phyloP scores from a whole-genome alignment of 2,888 invertebrate species.

The Drosophila fungiperda region DNA sequence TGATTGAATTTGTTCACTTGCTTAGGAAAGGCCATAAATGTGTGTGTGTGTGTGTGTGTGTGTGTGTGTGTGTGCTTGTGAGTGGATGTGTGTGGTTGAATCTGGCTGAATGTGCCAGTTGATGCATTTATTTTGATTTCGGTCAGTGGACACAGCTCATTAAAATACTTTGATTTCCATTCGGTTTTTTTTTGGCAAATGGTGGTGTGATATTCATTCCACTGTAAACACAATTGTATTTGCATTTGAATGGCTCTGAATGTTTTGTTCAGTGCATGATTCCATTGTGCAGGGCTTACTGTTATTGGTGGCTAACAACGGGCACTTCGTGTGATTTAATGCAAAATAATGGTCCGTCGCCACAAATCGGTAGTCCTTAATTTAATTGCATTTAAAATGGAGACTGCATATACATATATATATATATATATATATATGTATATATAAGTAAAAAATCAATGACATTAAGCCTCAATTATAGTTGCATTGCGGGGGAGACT shows the following conservation, averaged over 20 bases:
- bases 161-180: constrained; percentile 17
- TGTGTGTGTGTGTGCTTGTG: neutral
- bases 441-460: neutral
- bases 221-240: constrained; percentile 6
- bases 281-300: constrained; percentile 2
- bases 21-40: neutral
- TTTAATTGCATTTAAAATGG: constrained; percentile 8
- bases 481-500: neutral
- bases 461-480: neutral
- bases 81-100: neutral
- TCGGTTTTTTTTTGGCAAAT: neutral
- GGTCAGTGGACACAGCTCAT: constrained; percentile 13
- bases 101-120: neutral
- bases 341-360: constrained; percentile 46
- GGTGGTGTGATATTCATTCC: neutral
- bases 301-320: constrained; percentile 18
- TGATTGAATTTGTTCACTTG: neutral
- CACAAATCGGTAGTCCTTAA: constrained; percentile 29
- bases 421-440: neutral
- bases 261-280: neutral
- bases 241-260: constrained; percentile 5
- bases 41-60: neutral
- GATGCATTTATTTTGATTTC: constrained; percentile 16
- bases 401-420: too few species aligned
- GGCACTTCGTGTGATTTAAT: constrained; percentile 46